Evolutionary conservation across 2,113 vertebrate genomes (phyloP).

Genomic region (Pithys albifrons): DNA sequence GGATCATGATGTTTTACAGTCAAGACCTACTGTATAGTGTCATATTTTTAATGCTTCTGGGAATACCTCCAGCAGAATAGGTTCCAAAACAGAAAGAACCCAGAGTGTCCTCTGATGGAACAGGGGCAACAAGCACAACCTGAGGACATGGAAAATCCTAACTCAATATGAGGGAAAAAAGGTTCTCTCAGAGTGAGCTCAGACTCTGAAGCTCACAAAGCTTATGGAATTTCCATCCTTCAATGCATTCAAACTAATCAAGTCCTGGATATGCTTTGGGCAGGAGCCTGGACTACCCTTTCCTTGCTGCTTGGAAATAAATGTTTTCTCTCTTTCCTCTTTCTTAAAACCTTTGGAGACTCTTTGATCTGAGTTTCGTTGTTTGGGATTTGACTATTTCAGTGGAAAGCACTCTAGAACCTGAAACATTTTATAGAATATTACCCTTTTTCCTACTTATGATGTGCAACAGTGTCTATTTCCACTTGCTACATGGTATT

Average conservation of each 20-base stretch:
- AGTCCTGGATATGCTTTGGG: not conserved
- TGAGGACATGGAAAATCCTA: not conserved
- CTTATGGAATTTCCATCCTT: not conserved
- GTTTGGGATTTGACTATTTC: not conserved
- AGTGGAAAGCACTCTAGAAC: not conserved
- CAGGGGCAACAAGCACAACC: not conserved
- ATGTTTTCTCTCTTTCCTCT: not conserved
- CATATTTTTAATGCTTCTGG: not conserved
- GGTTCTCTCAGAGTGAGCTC: not conserved
- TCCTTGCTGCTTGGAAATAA: not conserved
- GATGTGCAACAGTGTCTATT: not conserved
- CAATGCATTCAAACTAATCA: not conserved
- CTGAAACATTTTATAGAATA: not conserved
- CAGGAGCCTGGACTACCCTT: not conserved
- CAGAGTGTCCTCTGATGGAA: rapidly evolving
- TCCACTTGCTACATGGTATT: not conserved
- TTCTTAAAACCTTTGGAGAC: not conserved
- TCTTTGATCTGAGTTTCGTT: not conserved
- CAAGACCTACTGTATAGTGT: not conserved
- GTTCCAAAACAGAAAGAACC: not conserved
- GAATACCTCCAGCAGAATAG: not conserved
- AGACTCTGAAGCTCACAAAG: not conserved
- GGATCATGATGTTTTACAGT: not conserved
- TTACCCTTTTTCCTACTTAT: not conserved
- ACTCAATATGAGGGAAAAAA: not conserved